Conservation (phyloP, 2,113 vertebrate species). For the Gila orcuttii region DNA sequence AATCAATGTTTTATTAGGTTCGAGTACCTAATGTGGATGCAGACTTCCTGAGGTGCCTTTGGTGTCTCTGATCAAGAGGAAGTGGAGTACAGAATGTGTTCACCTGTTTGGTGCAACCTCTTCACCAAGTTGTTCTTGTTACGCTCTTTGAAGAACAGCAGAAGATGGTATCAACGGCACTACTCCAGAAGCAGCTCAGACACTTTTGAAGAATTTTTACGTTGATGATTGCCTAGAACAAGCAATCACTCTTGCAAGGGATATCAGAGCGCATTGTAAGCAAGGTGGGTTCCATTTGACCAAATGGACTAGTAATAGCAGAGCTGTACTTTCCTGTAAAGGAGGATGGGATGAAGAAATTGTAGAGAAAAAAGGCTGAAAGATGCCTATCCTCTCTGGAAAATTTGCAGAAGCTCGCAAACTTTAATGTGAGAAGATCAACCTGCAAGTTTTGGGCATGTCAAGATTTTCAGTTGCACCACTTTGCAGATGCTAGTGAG, state of each 20-base stretch:
- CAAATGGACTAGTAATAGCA: slow-evolving; percentile 48
- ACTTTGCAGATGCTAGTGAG: slow-evolving; percentile 32
- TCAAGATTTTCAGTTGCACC: slow-evolving; percentile 10
- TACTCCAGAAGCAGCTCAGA: slow-evolving; percentile 11
- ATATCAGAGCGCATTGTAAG: slow-evolving; percentile 17
- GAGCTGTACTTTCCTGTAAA: slow-evolving; percentile 18
- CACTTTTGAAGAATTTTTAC: slow-evolving; percentile 39
- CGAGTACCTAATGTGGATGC: not conserved
- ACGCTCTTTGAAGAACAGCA: slow-evolving; percentile 25
- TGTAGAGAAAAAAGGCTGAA: not conserved
- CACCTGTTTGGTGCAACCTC: slow-evolving; percentile 35
- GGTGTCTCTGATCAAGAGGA: slow-evolving; percentile 21
- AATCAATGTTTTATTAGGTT: not conserved
- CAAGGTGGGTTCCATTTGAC: slow-evolving; percentile 21
- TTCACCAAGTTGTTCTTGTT: slow-evolving; percentile 25
- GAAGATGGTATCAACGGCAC: slow-evolving; percentile 2
- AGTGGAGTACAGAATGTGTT: not conserved
- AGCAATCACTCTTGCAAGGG: slow-evolving; percentile 1
- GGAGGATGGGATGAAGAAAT: slow-evolving; percentile 20
- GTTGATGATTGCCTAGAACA: slow-evolving; percentile 48
- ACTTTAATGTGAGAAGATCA: not conserved
- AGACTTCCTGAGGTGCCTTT: slow-evolving; percentile 34
- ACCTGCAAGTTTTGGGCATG: not conserved
- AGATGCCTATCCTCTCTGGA: slow-evolving; percentile 7
- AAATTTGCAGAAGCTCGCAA: not conserved